These are phyloP conservation scores for Colletes latitarsis DNA, from an alignment of 1,140 invertebrate genomes.

Conservation along the genomic window DNA sequence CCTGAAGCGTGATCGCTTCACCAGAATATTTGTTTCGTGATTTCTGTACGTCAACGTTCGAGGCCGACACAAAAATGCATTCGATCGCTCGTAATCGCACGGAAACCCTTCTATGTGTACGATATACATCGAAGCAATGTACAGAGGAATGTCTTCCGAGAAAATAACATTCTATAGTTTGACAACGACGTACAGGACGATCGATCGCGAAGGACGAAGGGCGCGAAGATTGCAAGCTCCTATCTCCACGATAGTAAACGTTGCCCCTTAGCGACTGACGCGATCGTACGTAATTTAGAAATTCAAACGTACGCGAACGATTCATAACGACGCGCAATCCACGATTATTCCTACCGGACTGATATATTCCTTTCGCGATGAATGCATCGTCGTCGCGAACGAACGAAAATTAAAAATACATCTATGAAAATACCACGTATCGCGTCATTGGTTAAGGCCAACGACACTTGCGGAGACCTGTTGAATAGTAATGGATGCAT, in stretches of 20 bases:
- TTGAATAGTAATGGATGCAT: neutral
- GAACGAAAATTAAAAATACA: neutral
- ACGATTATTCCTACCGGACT: neutral
- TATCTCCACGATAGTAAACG: neutral
- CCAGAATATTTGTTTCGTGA: neutral
- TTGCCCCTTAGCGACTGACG: neutral
- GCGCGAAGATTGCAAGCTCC: neutral
- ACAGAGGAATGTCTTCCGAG: slow-evolving; percentile 42
- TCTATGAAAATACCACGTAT: no score
- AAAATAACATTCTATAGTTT: slow-evolving; percentile 35
- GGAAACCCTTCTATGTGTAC: slow-evolving; percentile 25
- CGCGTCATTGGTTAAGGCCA: neutral
- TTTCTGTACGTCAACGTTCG: neutral
- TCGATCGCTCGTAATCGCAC: slow-evolving; percentile 4
- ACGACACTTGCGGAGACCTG: neutral
- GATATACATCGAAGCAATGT: slow-evolving; percentile 41
- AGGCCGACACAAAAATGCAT: slow-evolving; percentile 18
- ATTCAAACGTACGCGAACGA: neutral
- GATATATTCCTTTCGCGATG: neutral
- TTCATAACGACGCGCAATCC: no score
- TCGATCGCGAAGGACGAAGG: no score
- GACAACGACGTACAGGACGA: slow-evolving; percentile 38
- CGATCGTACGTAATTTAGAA: neutral
- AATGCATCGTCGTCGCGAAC: neutral
- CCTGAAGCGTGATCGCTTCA: no score